Evolutionary conservation across 1,140 invertebrate species (phyloP).

Genomic region (Pseudomyrmex pallidus): DNA sequence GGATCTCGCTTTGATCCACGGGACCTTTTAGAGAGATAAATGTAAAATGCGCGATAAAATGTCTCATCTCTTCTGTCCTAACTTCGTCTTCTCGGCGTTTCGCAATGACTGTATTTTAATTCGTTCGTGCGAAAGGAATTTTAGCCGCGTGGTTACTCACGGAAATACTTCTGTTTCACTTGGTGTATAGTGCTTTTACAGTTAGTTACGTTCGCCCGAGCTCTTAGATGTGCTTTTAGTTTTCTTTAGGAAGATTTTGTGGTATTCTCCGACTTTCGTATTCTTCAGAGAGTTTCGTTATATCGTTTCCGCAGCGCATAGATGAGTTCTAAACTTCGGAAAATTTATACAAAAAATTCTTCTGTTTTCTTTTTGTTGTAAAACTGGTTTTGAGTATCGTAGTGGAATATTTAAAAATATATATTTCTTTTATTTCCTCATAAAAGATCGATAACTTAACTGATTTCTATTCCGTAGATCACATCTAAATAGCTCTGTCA

Average conservation of each 20-base stretch:
- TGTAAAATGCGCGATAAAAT: conserved; percentile 26
- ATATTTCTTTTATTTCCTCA: neutral
- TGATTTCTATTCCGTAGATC: conserved; percentile 23
- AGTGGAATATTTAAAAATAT: neutral
- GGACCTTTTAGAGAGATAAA: conserved; percentile 16
- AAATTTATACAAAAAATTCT: neutral
- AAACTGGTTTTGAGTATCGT: neutral
- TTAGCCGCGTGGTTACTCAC: conserved; percentile 49
- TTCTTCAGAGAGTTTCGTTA: conserved; percentile 13
- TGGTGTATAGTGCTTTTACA: conserved; percentile 55
- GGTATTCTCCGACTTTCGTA: conserved; percentile 48
- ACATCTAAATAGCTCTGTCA: conserved; percentile 19
- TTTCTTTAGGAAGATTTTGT: conserved; percentile 51
- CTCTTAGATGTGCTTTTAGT: conserved; percentile 42
- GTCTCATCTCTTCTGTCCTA: conserved; percentile 12
- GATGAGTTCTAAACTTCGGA: neutral
- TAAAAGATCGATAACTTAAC: neutral
- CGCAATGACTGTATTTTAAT: conserved; percentile 54
- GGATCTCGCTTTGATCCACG: conserved; percentile 12
- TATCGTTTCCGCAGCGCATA: neutral
- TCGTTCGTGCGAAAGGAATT: conserved; percentile 50
- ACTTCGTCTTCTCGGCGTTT: conserved; percentile 13
- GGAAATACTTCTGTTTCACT: conserved; percentile 55
- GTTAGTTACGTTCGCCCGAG: conserved; percentile 55
- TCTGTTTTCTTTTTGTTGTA: neutral